These are phyloP conservation scores for Rhinella marina DNA, from an alignment of 2,797 vertebrate species.

Conservation along the genomic window DNA sequence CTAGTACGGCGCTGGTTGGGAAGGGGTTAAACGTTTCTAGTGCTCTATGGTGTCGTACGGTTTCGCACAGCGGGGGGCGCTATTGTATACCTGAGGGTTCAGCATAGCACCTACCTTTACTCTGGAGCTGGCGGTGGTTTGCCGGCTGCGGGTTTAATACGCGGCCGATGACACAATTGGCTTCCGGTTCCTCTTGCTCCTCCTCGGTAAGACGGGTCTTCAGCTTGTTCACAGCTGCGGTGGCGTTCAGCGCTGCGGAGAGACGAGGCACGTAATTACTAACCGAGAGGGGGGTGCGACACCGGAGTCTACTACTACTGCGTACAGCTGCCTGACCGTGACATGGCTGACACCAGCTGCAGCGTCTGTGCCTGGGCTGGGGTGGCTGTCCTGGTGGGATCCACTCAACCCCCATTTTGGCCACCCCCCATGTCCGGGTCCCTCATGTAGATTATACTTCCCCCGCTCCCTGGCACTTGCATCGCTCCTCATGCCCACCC, in stretches of 20 bases:
- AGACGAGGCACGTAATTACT: neutral
- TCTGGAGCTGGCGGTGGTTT: conserved; percentile 68
- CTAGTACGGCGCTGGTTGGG: too few relatives aligned
- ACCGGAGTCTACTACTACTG: neutral
- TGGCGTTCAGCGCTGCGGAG: conserved; percentile 83
- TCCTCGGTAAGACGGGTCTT: conserved; percentile 70
- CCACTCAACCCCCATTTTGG: too few relatives aligned
- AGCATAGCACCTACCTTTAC: conserved; percentile 67
- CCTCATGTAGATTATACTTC: too few relatives aligned
- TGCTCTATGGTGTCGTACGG: neutral
- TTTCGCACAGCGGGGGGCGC: neutral
- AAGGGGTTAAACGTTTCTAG: too few relatives aligned
- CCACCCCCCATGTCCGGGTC: too few relatives aligned
- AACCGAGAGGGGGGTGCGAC: too few relatives aligned
- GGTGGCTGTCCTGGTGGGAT: too few relatives aligned
- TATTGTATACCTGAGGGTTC: neutral
- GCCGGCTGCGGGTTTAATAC: conserved; percentile 80
- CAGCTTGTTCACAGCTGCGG: conserved; percentile 77
- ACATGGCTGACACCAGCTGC: neutral
- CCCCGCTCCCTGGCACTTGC: too few relatives aligned
- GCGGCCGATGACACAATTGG: conserved; percentile 72
- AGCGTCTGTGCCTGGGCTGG: too few relatives aligned
- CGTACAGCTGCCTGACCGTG: neutral
- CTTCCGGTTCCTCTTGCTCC: conserved; percentile 67
- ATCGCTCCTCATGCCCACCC: too few relatives aligned